Percentiles rank a stretch among this genome's conserved stretches.
phyloP scores from a whole-genome alignment of 2,797 vertebrate genomes.

The Poeciliopsis paucimaculata region DNA sequence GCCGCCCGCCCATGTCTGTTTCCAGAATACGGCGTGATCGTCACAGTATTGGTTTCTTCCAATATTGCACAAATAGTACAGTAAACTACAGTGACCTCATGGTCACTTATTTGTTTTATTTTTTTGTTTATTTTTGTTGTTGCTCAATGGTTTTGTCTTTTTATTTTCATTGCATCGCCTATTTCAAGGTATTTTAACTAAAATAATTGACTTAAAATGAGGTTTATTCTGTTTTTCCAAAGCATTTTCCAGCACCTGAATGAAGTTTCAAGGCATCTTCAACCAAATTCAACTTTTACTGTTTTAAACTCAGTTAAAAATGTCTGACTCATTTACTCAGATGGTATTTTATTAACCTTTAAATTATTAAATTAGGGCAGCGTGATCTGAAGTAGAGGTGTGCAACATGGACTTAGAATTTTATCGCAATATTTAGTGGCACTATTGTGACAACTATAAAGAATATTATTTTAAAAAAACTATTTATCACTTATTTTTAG shows the following conservation, averaged over 20 bases:
- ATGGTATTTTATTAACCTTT: not conserved
- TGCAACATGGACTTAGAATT: no score
- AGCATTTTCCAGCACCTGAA: not conserved
- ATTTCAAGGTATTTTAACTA: not conserved
- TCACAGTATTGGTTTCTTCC: not conserved
- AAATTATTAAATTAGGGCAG: not conserved
- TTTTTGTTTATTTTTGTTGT: not conserved
- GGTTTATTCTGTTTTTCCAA: not conserved
- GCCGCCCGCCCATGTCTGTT: not conserved
- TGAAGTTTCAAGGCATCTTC: not conserved
- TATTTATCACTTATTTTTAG: no score
- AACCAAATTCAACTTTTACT: not conserved
- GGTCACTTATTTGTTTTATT: no score
- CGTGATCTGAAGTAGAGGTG: no score
- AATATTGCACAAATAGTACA: not conserved
- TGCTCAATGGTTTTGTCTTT: not conserved
- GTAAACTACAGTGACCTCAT: not conserved
- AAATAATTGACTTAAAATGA: not conserved
- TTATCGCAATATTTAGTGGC: no score
- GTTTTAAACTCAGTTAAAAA: not conserved
- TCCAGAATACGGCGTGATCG: constrained; percentile 10
- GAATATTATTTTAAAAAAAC: no score
- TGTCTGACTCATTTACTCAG: not conserved
- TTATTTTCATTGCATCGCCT: not conserved
- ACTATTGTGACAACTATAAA: no score